Base-by-base conservation (phyloP, 1,140 invertebrate genomes). In the Bombus sibiricus region DNA sequence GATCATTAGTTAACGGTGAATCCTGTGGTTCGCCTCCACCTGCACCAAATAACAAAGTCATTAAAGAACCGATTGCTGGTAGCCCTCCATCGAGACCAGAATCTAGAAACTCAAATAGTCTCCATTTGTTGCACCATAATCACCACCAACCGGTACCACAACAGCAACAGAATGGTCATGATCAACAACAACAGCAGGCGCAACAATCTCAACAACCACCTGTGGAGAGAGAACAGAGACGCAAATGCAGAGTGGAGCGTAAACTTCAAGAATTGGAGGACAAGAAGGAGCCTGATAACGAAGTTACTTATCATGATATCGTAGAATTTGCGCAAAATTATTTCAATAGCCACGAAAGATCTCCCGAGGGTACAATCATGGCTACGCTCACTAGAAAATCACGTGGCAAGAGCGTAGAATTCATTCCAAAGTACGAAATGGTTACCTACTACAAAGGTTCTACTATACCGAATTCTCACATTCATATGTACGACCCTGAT, bases 401-500 rank as follows among this genome's bases (percentile, higher is more conserved):
- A 1, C 95, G 96, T 39, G 96, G 96, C 66, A 98, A 98, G 87
- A 97, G 96, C 59, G 96, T 97, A 87, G 98, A 98, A 93, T 95
- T 97, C 77, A 96, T 99, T 47, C 97, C 98, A 1, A 98, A 99
- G 92, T 97, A 98, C 91, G 98, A 99, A 93, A 99, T 99, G 98
- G 97, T 99, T 2, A 97, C 97, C 0, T 99, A 97, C 94, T 98
- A 98, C 88, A 98, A 98, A 93, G 97, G 97, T 43, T 98, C 97
- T 78, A 97, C 97, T 66, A 99, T 99, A 91, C 98, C 98, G 2
- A 99, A 98, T 82, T 99, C 98, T 0, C 98, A 99, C 94, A 97
- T 99, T 92, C 98, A 99, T 91, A 97, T 99, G 96, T 98, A 98
- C 94, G 98, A 99, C 95, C 98, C 98, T 1, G 98, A 99, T 91